Conservation (phyloP, 1,140 invertebrate genomes). For the Camponotus pennsylvanicus region DNA sequence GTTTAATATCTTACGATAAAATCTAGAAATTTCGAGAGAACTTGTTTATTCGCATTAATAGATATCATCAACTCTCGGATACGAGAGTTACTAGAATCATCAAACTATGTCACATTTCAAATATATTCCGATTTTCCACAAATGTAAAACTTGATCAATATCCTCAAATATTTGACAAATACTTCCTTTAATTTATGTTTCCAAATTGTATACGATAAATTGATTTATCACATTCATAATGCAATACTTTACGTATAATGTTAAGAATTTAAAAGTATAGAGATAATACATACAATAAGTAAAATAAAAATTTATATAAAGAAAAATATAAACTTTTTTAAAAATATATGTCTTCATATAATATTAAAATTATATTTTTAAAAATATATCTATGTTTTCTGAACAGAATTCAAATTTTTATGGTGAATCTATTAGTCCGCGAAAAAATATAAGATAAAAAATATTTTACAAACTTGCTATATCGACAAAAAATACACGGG, state of each 20-base stretch:
- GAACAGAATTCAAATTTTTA: neutral
- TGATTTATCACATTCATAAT: neutral
- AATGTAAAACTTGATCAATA: conserved; percentile 43
- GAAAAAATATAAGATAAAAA: neutral
- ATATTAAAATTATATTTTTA: neutral
- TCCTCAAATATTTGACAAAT: conserved; percentile 10
- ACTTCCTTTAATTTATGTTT: conserved; percentile 14
- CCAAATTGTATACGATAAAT: neutral
- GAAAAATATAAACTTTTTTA: too few species aligned
- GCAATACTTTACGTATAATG: neutral
- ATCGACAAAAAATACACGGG: neutral
- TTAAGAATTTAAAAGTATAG: neutral
- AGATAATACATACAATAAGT: neutral
- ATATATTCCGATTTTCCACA: conserved; percentile 40
- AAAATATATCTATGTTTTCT: neutral
- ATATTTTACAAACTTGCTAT: conserved; percentile 2
- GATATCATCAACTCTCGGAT: neutral
- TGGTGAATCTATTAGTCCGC: neutral
- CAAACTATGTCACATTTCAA: conserved; percentile 50
- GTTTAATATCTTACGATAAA: neutral
- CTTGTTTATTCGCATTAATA: conserved; percentile 54
- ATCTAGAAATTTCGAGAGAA: conserved; percentile 44
- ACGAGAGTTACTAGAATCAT: conserved; percentile 25
- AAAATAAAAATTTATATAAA: neutral
- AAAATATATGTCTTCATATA: neutral